Conservation (phyloP, 2,888 invertebrate species). For the Argynnis bischoffii region DNA sequence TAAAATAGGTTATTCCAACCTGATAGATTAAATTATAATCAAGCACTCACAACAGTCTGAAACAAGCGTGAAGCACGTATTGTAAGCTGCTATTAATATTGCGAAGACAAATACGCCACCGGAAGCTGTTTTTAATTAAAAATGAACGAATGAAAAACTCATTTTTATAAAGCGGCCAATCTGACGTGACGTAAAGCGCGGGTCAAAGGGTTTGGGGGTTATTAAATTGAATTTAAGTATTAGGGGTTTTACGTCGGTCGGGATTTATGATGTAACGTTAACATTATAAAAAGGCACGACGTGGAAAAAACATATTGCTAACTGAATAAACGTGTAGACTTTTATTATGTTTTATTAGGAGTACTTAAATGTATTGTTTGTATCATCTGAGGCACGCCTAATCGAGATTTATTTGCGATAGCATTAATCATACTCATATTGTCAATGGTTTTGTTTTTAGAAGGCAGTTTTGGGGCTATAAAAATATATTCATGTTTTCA, state of each 20-base stretch:
- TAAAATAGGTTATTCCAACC: too few relatives aligned
- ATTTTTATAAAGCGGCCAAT: conserved; percentile 30
- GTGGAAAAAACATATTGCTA: background rate
- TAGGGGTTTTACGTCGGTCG: conserved; percentile 16
- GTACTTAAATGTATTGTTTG: background rate
- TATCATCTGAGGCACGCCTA: background rate
- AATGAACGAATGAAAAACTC: conserved; percentile 25
- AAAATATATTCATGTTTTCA: too few relatives aligned
- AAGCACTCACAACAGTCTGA: background rate
- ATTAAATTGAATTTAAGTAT: conserved; percentile 38
- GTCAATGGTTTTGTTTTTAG: too few relatives aligned
- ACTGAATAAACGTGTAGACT: background rate
- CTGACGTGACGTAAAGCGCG: conserved; percentile 32
- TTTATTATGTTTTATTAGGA: conserved; percentile 3
- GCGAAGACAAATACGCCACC: conserved; percentile 12
- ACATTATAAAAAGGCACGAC: conserved; percentile 16
- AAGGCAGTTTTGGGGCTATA: too few relatives aligned
- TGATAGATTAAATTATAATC: too few relatives aligned
- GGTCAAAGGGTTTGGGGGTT: conserved; percentile 28
- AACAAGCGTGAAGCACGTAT: background rate
- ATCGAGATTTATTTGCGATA: background rate
- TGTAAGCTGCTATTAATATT: conserved; percentile 17
- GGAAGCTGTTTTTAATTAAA: conserved; percentile 35
- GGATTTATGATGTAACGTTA: conserved; percentile 29
- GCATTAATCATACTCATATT: background rate